Evolutionary conservation across 1,140 invertebrate genomes (phyloP), one percentile per base, ranked within the genome.

Genomic region (Leptoteleia sp.): DNA sequence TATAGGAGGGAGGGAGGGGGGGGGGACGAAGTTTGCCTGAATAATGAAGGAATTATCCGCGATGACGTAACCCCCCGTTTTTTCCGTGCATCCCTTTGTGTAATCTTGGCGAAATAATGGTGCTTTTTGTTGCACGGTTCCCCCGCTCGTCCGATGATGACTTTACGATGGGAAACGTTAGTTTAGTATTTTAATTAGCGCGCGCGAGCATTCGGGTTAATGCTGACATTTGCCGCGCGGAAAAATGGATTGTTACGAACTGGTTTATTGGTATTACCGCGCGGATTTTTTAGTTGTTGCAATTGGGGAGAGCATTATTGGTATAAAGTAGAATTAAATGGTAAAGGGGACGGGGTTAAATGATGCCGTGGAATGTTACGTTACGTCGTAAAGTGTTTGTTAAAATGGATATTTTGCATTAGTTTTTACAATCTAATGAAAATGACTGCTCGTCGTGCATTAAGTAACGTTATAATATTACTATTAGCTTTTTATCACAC

Each of bases 11-110:
- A n/a, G n/a, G n/a, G n/a, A n/a, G n/a, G n/a, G n/a, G n/a, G n/a
- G n/a, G n/a, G n/a, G n/a, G n/a, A n/a, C n/a, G n/a, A n/a, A n/a
- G 29, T 29, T 4, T n/a, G 33, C 35, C 11, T 0, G n/a, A 11
- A 52, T 62, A 42, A 61, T 54, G 40, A 62, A 64, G 35, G 27
- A 71, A 71, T 62, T 61, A 59, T 43, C 33, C 31, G 35, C 27
- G 5, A 8, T 59, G 52, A 31, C 6, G 54, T 31, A 70, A 50
- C 37, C 11, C 42, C 13, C 16, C 33, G 42, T 35, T 62, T 1
- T 29, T 59, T 33, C 45, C 19, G 27, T 27, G 11, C 12, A 11
- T 11, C 17, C 11, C 9, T 47, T 25, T 55, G 29, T 12, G 64
- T 29, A 65, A 54, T 48, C 17, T 35, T 16, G 27, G 25, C 25